Percentiles rank a stretch among this genome's conserved stretches.
phyloP scores from a whole-genome alignment of 2,113 vertebrate species.

The Pyxicephalus adspersus region DNA sequence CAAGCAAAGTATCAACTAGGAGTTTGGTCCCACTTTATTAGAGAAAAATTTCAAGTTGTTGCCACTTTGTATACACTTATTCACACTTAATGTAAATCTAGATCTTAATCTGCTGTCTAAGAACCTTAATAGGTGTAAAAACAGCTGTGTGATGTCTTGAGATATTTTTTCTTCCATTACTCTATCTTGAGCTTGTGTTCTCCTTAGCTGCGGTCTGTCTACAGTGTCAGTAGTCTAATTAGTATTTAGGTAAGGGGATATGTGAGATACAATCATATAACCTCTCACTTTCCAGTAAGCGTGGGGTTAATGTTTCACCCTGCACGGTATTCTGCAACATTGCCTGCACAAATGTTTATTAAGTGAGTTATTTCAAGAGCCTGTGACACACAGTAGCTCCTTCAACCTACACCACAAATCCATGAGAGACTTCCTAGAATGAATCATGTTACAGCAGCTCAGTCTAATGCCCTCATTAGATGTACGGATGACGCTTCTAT shows the following conservation, averaged over 20 bases:
- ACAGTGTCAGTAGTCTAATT: slow-evolving; percentile 40
- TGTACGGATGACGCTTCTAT: slow-evolving; percentile 24
- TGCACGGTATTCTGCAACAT: slow-evolving; percentile 15
- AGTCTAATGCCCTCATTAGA: slow-evolving; percentile 54
- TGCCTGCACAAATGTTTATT: slow-evolving; percentile 43
- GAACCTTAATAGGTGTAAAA: slow-evolving; percentile 4
- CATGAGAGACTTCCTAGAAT: slow-evolving; percentile 42
- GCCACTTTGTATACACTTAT: not conserved
- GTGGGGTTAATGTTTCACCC: slow-evolving; percentile 47
- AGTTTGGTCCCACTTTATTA: too few relatives aligned
- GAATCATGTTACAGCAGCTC: slow-evolving; percentile 52
- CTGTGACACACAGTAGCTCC: slow-evolving; percentile 40
- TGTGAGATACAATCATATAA: slow-evolving; percentile 37
- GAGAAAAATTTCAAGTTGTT: too few relatives aligned
- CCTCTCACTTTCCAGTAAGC: slow-evolving; percentile 34
- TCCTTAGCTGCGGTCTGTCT: slow-evolving; percentile 18
- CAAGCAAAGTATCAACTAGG: too few relatives aligned
- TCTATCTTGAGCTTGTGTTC: not conserved
- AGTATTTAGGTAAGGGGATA: slow-evolving; percentile 30
- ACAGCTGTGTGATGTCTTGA: not conserved
- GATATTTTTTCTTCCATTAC: not conserved
- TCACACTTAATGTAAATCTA: not conserved
- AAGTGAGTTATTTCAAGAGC: slow-evolving; percentile 54
- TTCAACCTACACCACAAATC: slow-evolving; percentile 48
- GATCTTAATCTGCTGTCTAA: not conserved